Conservation (phyloP, 2,888 invertebrate species). For the Tinea pellionella region DNA sequence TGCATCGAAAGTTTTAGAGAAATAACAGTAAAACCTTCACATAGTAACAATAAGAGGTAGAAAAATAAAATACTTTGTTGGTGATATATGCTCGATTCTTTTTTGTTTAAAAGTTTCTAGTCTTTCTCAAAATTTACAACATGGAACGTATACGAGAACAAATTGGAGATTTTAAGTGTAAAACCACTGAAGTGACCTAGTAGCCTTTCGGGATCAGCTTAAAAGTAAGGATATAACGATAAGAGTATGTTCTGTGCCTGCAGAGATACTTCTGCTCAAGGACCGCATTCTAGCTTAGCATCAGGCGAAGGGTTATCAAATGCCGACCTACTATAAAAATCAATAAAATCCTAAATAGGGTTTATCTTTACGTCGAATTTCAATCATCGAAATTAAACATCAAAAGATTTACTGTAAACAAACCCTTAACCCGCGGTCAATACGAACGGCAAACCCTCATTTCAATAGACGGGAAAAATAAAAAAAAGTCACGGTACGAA, state of each 20-base stretch:
- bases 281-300: no score
- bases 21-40: conserved; percentile 21
- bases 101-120: background rate
- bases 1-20: conserved; percentile 21
- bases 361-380: background rate
- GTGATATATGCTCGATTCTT: conserved; percentile 9
- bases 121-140: background rate
- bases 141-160: no score
- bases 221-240: no score
- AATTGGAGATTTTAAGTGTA: no score
- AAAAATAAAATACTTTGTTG: conserved; percentile 20
- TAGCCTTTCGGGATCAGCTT: no score
- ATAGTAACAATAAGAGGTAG: conserved; percentile 15
- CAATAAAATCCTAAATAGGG: background rate
- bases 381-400: background rate
- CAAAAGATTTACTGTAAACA: conserved; percentile 15
- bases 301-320: no score
- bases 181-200: no score
- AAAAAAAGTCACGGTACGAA: conserved; percentile 16
- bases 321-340: background rate
- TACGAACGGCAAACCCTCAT: conserved; percentile 2
- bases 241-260: no score
- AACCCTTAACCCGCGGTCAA: conserved; percentile 7
- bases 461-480: conserved; percentile 10
- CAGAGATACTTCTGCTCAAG: no score